Evolutionary conservation across 2,888 invertebrate genomes (phyloP), one percentile per base, ranked within the genome.

Genomic region (Calliphora vomitoria): DNA sequence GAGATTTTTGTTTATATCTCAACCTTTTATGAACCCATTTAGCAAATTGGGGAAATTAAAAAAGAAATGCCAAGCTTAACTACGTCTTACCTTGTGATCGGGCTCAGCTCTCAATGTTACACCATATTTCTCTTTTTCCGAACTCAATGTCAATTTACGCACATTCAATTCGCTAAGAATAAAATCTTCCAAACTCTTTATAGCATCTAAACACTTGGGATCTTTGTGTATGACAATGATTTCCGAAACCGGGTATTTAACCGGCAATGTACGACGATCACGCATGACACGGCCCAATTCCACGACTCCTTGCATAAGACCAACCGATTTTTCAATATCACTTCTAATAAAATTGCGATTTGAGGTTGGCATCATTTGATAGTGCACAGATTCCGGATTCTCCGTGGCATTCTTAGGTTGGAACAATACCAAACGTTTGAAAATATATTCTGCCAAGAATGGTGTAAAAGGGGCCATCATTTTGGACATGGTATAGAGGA

Each of bases 401-500:
- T 91, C 94, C 31, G 90, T 53, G 5, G 94, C 93, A 25, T 97
- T 94, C 3, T 90, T 84, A 8, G 92, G 91, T 84, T 92, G 91
- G 47, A 98, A 94, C 89, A 96, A 95, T 55, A 96, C 95, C 88
- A 99, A 94, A 82, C 97, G 97, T 93, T 98, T 98, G 94, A 98
- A 99, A 96, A 99, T 98, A 86, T 97, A 95, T 94, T 99, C 99
- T 0, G 98, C 97, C 78, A 99, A 95, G 94, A 98, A 99, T 0
- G 99, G 99, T 0, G 99, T 98, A 93, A 99, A 99, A 0, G 99
- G 99, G 1, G 99, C 98, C 97, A 99, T 99, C 91, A 99, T 96
- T 90, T 97, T 95, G 0, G 97, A 96, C 96, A 99, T 98, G 76
- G 97, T 96, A 91, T 96, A 97, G 47, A 99, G 94, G 0, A 99